Base-by-base conservation (phyloP, 2,888 invertebrate genomes). In the Acheta domesticus region DNA sequence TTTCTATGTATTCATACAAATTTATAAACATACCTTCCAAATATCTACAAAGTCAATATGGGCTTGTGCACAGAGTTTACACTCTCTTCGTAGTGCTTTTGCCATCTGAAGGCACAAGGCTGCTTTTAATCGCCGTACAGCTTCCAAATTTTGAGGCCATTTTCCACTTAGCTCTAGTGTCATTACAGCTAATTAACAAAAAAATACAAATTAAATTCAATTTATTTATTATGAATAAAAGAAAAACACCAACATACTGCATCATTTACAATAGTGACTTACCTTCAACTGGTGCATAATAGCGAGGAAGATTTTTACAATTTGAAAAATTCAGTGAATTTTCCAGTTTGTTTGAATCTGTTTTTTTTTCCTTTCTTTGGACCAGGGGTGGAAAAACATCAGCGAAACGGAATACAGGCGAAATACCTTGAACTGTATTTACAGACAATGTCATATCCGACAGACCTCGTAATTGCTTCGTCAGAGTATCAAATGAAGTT, bases 91-190 rank as follows among this genome's bases (percentile, higher is more conserved):
- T 2, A 96, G 86, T 1, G 91, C 87, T 79, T 92, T 90, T 0
- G 94, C 91, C 81, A 98, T 92, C 86, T 95, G 92, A 20, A 96
- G 87, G 84, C 95, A 91, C 87, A 98, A 96, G 0, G 96, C 96
- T 0, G 94, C 92, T 86, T 97, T 97, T 0, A 97, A 88, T 83
- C 93, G 91, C 78, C 92, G 90, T 82, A 98, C 89, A 0, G 96
- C 96, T 81, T 92, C 90, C 16, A 95, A 85, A 82, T 96, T 93
- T 79, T 93, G 93, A 0, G 98, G 98, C 98, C 99, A 99, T 86
- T 97, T 97, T 4, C 96, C 95, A 86, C 95, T 96, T 80, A 92
- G 89, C 76, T 90, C 90, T 84, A 92, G 92, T 89, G 91, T 87
- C 36, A 92, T 87, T 83, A 87, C 83, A 83, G 88, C 86, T 86